Evolutionary conservation across 2,113 vertebrate species (phyloP).

Genomic region (Tylochromis polylepis): DNA sequence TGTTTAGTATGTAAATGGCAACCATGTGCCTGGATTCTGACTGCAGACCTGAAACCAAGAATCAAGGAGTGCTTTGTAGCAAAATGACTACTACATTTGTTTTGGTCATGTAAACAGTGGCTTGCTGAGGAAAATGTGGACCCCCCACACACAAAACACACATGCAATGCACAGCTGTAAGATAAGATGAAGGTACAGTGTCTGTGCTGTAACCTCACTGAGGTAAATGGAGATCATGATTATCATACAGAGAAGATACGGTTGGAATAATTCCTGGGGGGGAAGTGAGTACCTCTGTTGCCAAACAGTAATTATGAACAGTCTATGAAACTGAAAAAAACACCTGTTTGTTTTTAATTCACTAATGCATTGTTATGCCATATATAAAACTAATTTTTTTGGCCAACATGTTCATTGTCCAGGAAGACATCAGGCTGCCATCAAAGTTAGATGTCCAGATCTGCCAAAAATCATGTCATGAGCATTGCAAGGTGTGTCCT

Average conservation of each 20-base stretch:
- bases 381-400: background rate
- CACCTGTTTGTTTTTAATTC: background rate
- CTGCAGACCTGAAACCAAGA: background rate
- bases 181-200: slow-evolving; percentile 60
- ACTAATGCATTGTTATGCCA: background rate
- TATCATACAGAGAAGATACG: slow-evolving; percentile 30
- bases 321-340: background rate
- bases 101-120: background rate
- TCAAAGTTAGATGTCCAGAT: background rate
- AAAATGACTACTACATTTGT: background rate
- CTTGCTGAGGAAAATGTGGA: background rate
- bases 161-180: slow-evolving; percentile 31
- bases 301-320: background rate
- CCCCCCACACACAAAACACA: background rate
- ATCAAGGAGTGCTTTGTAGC: background rate
- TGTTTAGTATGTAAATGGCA: background rate
- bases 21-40: background rate
- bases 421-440: background rate
- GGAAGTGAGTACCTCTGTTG: background rate
- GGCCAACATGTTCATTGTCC: background rate
- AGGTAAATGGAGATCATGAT: slow-evolving; percentile 35
- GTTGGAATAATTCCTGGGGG: background rate
- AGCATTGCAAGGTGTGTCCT: background rate
- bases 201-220: slow-evolving; percentile 23
- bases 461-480: background rate